Conservation (phyloP, 2,113 vertebrate species). For the Petrocephalus zakoni region DNA sequence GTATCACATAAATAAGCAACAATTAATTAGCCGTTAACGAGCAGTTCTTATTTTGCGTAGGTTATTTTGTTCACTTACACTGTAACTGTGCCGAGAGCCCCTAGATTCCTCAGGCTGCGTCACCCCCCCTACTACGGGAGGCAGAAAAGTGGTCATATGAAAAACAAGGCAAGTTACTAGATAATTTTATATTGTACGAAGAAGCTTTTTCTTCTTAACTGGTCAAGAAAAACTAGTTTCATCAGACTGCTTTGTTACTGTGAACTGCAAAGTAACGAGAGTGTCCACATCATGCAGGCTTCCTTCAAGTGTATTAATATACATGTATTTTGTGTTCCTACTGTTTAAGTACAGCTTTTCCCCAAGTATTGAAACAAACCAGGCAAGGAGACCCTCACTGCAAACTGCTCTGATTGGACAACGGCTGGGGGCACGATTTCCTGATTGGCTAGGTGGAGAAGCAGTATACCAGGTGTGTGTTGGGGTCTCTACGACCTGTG, state of each 20-base stretch:
- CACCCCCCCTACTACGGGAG: not conserved
- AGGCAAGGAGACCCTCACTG: not conserved
- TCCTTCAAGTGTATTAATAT: no score
- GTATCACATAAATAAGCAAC: not conserved
- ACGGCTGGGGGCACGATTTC: not conserved
- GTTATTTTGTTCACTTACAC: not conserved
- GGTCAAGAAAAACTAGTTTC: not conserved
- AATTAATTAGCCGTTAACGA: constrained; percentile 12
- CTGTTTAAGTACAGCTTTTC: not conserved
- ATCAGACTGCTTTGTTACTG: not conserved
- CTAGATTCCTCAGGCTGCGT: not conserved
- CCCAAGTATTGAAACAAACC: not conserved
- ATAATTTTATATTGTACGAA: not conserved
- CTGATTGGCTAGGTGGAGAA: not conserved
- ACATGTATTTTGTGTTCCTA: no score
- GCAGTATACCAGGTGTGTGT: not conserved
- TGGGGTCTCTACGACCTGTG: not conserved
- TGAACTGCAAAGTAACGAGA: not conserved
- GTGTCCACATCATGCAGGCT: not conserved
- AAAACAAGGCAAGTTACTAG: not conserved
- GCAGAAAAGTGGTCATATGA: not conserved
- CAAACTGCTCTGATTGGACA: not conserved
- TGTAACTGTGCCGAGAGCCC: not conserved
- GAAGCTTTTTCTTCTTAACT: not conserved
- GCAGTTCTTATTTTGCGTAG: not conserved